These are phyloP conservation scores for Hemicentrotus pulcherrimus DNA, from an alignment of 35 echinoderm and acorn worm genomes.

Conservation along the genomic window DNA sequence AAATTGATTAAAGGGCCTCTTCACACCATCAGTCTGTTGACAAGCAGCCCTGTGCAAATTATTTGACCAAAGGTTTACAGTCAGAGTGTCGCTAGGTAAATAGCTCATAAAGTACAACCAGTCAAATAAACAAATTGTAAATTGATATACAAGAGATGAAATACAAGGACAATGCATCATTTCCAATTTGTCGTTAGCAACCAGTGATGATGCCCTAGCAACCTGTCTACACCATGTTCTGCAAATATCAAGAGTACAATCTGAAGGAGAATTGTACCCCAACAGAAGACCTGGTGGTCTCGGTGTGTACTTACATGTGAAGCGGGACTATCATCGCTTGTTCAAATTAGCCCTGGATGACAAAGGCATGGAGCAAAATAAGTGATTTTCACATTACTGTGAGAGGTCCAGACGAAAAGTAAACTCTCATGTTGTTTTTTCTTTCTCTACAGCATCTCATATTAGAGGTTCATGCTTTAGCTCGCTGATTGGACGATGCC, in stretches of 20 bases:
- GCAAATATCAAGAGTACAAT: background rate
- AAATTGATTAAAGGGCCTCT: slow-evolving; percentile 36
- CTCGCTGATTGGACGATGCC: background rate
- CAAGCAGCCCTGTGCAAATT: background rate
- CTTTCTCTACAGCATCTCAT: background rate
- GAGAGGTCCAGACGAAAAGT: background rate
- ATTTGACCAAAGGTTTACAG: slow-evolving; percentile 30
- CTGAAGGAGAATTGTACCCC: background rate
- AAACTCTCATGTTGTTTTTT: background rate
- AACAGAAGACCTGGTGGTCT: background rate
- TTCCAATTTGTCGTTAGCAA: background rate
- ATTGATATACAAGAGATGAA: background rate
- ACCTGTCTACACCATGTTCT: background rate
- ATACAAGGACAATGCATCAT: slow-evolving; percentile 6
- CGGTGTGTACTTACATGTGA: background rate
- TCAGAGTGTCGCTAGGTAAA: background rate
- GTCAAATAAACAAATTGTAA: background rate
- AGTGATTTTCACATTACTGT: slow-evolving; percentile 6
- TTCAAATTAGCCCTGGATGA: background rate
- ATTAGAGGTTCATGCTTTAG: background rate
- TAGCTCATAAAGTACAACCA: slow-evolving; percentile 3
- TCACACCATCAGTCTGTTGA: slow-evolving; percentile 34
- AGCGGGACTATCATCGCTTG: background rate
- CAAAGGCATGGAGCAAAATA: background rate
- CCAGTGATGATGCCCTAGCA: background rate